phyloP scores from a whole-genome alignment of 2,888 invertebrate genomes.

The Drosophila recens region DNA sequence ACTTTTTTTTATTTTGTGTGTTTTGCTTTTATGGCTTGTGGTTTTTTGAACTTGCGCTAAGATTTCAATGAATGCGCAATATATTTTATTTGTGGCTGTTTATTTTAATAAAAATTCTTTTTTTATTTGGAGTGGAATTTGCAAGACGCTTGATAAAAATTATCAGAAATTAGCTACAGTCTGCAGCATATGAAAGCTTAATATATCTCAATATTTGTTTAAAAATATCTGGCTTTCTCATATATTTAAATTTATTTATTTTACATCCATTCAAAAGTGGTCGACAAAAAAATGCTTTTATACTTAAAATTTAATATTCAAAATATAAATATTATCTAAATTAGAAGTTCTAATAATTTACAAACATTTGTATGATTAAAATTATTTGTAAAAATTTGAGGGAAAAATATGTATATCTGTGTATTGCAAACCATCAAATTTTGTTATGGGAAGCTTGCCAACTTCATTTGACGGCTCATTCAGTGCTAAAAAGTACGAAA shows the following conservation, averaged over 20 bases:
- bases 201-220: slow-evolving; percentile 4
- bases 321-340: too few relatives aligned
- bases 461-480: slow-evolving; percentile 29
- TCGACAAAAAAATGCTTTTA: background rate
- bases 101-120: slow-evolving; percentile 12
- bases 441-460: slow-evolving; percentile 31
- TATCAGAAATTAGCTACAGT: slow-evolving; percentile 31
- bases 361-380: background rate
- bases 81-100: slow-evolving; percentile 31
- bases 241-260: background rate
- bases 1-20: slow-evolving; percentile 10
- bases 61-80: slow-evolving; percentile 56
- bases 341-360: background rate
- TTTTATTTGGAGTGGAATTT: slow-evolving; percentile 24
- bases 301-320: too few relatives aligned
- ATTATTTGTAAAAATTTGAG: background rate
- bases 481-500: slow-evolving; percentile 46
- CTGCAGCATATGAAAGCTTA: background rate
- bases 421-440: background rate
- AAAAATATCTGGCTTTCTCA: background rate
- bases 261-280: too few relatives aligned
- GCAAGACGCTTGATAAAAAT: slow-evolving; percentile 44
- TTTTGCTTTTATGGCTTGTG: slow-evolving; percentile 41
- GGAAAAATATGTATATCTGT: background rate
- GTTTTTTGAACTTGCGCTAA: slow-evolving; percentile 60